Base-by-base conservation (phyloP, 2,113 vertebrate genomes). In the Amphilophus citrinellus region DNA sequence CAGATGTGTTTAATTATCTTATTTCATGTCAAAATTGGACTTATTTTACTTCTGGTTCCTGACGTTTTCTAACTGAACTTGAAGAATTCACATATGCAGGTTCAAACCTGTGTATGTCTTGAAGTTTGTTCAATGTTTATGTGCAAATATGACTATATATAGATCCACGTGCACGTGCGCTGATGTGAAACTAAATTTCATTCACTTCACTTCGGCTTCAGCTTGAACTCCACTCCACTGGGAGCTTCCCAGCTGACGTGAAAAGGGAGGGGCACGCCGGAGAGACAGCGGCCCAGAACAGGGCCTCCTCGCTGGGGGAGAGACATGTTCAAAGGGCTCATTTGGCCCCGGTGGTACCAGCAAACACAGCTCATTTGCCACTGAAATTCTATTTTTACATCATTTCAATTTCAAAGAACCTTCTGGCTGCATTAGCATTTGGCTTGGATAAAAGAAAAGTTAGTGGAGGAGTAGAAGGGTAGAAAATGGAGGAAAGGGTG, bases 331-430 rank as follows among this genome's bases (percentile, higher is more conserved):
- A 93, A 93, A 95, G 90, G 83, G 84, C 88, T 89, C 14, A 50
- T 68, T 84, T 84, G 83, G 90, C 88, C 89, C 89, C 84, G 22
- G 56, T 13, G 94, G 92, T 90, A 92, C 84, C 65, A 30, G 87
- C 88, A 94, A 92, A 93, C 89, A 90, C 91, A 90, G 89, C 93
- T 95, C 90, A 89, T 93, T 94, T 93, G 88, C 92, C 77, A 89
- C 86, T 76, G 90, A 89, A 88, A 90, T 92, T 95, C 92, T 93
- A 92, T 94, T 95, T 95, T 93, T 90, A 93, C 91, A 93, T 93
- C 82, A 95, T 95, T 95, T 95, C 92, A 95, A 95, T 93, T 95
- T 95, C 94, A 95, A 95, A 95, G 93, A 86, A 87, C 78, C 84
- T 84, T 87, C 88, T 91, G 85, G 87, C 84, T 76, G 71, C 83